Conservation (phyloP, 2,888 invertebrate genomes). For the Microplitis manilae region DNA sequence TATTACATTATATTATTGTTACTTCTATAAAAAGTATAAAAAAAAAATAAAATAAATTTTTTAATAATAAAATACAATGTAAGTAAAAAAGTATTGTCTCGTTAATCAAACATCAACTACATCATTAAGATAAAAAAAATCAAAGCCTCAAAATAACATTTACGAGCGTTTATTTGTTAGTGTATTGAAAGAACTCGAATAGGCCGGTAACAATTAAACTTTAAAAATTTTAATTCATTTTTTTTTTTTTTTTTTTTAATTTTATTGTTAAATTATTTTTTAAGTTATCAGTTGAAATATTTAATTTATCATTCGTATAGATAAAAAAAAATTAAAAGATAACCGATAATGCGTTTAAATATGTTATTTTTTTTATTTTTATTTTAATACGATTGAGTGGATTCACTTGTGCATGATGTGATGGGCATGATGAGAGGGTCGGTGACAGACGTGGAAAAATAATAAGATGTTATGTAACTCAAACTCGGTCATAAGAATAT, state of each 20-base stretch:
- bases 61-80: neutral
- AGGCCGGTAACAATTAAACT: neutral
- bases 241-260: neutral
- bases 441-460: conserved; percentile 61
- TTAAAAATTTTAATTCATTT: neutral
- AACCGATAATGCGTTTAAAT: neutral
- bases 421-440: conserved; percentile 47
- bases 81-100: conserved; percentile 16
- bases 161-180: conserved; percentile 10
- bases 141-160: conserved; percentile 24
- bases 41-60: too few relatives aligned
- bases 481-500: conserved; percentile 37
- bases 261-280: neutral
- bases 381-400: conserved; percentile 45
- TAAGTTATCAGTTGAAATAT: neutral
- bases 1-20: neutral
- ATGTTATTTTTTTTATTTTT: conserved; percentile 9
- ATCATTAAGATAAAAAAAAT: conserved; percentile 20
- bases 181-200: neutral
- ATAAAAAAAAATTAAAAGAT: neutral
- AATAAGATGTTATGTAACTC: conserved; percentile 62
- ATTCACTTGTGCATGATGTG: conserved; percentile 46
- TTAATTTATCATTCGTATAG: neutral
- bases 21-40: neutral
- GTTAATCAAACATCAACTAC: neutral